Conservation (phyloP, 2,113 vertebrate genomes). For the Stigmatopora nigra region DNA sequence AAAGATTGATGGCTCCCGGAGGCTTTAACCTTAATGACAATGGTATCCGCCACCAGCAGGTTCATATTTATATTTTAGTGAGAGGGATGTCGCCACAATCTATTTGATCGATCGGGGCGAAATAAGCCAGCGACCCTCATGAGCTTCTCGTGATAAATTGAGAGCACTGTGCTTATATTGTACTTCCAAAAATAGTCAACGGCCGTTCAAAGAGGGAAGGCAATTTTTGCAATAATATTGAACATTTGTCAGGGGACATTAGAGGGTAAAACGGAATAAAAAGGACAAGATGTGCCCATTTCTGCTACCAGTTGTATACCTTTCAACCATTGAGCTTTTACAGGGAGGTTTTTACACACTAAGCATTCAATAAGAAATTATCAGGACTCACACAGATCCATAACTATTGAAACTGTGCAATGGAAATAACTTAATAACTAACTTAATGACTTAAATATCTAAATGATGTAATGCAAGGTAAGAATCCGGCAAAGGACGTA, state of each 20-base stretch:
- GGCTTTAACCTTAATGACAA: conserved; percentile 8
- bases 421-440: too few relatives aligned
- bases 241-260: neutral
- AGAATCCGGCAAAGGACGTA: too few relatives aligned
- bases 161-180: neutral
- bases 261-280: neutral
- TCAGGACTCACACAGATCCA: too few relatives aligned
- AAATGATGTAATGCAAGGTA: too few relatives aligned
- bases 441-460: too few relatives aligned
- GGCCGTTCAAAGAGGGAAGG: neutral
- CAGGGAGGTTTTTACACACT: too few relatives aligned
- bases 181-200: neutral
- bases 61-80: neutral
- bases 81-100: conserved; percentile 9
- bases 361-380: too few relatives aligned
- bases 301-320: too few relatives aligned
- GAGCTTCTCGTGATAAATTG: neutral
- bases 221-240: neutral
- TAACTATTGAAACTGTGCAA: too few relatives aligned
- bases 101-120: neutral
- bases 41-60: conserved; percentile 1
- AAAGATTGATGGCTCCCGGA: conserved; percentile 4
- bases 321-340: too few relatives aligned
- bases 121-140: neutral
- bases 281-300: neutral